A percentile compares a stretch with the other conserved stretches of the same genome.
Conservation (phyloP, 1,140 invertebrate genomes). For the Caenorhabditis brenneri region DNA sequence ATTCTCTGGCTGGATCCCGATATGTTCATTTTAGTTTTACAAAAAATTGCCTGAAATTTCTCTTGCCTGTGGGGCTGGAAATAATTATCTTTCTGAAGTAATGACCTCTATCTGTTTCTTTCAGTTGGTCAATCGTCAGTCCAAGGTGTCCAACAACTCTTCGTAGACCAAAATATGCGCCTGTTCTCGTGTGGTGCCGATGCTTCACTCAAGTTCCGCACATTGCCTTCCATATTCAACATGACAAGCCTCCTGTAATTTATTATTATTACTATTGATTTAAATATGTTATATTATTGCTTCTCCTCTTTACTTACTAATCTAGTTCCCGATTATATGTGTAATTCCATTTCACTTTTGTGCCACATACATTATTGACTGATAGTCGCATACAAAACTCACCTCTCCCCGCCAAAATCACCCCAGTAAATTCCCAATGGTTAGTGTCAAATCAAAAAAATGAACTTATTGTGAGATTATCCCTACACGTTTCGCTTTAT, state of each 20-base stretch:
- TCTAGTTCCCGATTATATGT: neutral
- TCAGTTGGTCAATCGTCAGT: slow-evolving; percentile 61
- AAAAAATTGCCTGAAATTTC: too few species aligned
- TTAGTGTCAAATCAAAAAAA: slow-evolving; percentile 30
- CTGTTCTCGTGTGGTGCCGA: slow-evolving; percentile 97
- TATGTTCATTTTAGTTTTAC: too few species aligned
- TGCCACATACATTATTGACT: neutral
- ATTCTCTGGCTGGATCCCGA: too few species aligned
- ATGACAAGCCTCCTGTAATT: slow-evolving; percentile 19
- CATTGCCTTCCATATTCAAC: slow-evolving; percentile 76
- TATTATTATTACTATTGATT: neutral
- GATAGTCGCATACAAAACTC: neutral
- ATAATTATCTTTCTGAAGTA: too few species aligned
- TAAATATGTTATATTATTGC: neutral
- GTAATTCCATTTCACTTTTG: slow-evolving; percentile 13
- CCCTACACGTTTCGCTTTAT: neutral
- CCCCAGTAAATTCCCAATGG: neutral
- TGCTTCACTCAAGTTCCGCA: slow-evolving; percentile 94
- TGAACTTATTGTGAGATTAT: slow-evolving; percentile 11
- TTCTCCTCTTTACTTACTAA: neutral
- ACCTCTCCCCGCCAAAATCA: neutral
- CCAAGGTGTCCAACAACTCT: slow-evolving; percentile 87
- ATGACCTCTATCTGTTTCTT: neutral
- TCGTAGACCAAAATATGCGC: slow-evolving; percentile 83
- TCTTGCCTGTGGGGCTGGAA: too few species aligned